A percentile compares a stretch with the other conserved stretches of the same genome.
Conservation (phyloP, 2,797 vertebrate species). For the Anolis apletophallus region DNA sequence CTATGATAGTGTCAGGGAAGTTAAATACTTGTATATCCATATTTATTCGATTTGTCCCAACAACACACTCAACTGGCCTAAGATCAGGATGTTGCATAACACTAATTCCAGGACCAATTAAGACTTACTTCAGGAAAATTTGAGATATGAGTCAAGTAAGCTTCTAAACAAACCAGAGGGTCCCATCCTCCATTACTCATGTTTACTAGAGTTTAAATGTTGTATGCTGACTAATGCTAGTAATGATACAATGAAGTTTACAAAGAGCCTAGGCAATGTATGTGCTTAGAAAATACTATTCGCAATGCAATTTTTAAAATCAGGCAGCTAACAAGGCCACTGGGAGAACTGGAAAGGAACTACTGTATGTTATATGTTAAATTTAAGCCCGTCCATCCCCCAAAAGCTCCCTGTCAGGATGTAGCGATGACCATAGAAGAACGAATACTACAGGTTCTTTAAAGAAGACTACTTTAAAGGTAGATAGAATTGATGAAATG, state of each 20-base stretch:
- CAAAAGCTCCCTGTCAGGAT: too few species aligned
- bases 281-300: too few species aligned
- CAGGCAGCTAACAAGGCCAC: too few species aligned
- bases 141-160: neutral
- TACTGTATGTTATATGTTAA: too few species aligned
- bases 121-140: neutral
- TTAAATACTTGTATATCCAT: neutral
- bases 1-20: neutral
- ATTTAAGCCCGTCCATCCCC: too few species aligned
- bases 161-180: neutral
- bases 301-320: too few species aligned
- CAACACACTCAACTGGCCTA: too few species aligned
- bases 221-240: neutral
- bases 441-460: neutral
- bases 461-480: neutral
- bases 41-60: neutral
- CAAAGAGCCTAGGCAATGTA: neutral
- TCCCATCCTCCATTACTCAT: neutral
- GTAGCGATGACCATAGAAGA: neutral
- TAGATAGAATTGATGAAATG: neutral
- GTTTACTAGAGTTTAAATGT: neutral
- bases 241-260: neutral
- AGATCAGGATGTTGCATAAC: neutral
- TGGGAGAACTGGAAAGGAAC: too few species aligned
- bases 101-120: neutral